These are phyloP conservation scores for Lasioglossum pauxillum DNA, from an alignment of 2,888 invertebrate species.

Conservation along the genomic window DNA sequence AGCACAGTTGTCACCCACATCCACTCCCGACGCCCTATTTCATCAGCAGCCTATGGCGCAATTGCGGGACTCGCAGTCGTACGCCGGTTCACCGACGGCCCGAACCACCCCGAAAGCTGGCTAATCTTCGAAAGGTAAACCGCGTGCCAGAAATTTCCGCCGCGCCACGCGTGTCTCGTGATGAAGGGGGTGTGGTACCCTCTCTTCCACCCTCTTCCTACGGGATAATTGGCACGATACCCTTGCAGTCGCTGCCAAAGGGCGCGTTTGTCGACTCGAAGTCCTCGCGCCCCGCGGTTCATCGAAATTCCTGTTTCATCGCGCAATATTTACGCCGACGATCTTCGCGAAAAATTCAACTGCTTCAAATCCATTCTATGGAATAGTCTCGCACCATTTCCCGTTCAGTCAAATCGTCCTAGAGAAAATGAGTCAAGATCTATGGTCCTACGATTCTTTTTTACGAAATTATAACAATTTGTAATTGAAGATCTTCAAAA, in stretches of 20 bases:
- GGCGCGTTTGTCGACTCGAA: not conserved
- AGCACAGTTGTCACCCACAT: conserved; percentile 20
- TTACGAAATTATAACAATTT: not conserved
- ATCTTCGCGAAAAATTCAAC: not conserved
- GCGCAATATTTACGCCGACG: not conserved
- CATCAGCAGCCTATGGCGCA: conserved; percentile 23
- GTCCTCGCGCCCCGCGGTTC: not conserved
- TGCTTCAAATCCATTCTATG: not conserved
- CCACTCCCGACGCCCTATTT: conserved; percentile 8
- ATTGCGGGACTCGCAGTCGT: conserved; percentile 22
- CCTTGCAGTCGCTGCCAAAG: conserved; percentile 47
- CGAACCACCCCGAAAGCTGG: conserved; percentile 10
- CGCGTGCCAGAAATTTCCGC: conserved; percentile 47
- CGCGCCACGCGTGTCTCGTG: conserved; percentile 48
- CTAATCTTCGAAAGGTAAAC: conserved; percentile 48
- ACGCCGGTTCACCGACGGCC: not conserved
- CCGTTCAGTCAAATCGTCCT: not conserved
- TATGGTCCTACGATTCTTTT: not conserved
- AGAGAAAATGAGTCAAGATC: not conserved
- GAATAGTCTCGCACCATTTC: not conserved
- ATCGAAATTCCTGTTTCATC: not conserved
- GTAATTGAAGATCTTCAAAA: not conserved
- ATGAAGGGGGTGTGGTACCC: conserved; percentile 25
- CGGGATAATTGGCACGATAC: conserved; percentile 65
- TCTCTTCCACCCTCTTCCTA: not conserved